Conservation (phyloP, 2,113 vertebrate species). For the Salvelinus alpinus region DNA sequence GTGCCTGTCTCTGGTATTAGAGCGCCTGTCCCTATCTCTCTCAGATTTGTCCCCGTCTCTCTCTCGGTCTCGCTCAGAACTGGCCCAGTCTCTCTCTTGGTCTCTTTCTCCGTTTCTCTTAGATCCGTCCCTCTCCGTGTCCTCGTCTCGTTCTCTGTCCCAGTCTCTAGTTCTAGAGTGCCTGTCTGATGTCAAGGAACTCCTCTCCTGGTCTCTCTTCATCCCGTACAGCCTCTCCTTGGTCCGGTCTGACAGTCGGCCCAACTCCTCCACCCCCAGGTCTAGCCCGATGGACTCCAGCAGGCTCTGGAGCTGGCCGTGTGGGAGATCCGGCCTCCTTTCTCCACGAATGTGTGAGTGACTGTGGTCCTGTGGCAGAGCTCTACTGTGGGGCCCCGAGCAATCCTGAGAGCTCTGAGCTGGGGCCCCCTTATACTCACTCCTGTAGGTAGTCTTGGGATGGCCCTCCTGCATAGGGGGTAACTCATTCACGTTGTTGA, state of each 20-base stretch:
- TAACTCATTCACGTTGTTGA: conserved; percentile 41
- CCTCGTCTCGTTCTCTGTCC: too few relatives aligned
- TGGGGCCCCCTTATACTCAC: neutral
- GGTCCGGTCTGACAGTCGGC: conserved; percentile 45
- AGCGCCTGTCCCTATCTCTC: too few relatives aligned
- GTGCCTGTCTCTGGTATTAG: neutral
- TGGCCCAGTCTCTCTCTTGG: too few relatives aligned
- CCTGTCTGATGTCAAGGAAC: conserved; percentile 15
- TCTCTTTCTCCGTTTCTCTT: too few relatives aligned
- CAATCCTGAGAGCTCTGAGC: neutral
- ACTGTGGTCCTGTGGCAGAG: neutral
- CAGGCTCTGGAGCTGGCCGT: conserved; percentile 49
- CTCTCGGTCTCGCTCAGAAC: too few relatives aligned
- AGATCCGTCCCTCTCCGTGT: too few relatives aligned
- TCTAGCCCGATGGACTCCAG: conserved; percentile 54
- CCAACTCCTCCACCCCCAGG: conserved; percentile 55
- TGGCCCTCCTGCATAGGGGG: neutral
- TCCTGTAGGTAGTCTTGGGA: neutral
- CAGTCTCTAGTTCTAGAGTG: too few relatives aligned
- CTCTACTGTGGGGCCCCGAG: neutral
- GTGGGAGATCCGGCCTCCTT: too few relatives aligned
- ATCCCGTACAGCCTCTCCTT: conserved; percentile 60
- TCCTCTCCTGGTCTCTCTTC: neutral
- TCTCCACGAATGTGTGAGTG: neutral
- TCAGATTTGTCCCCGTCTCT: too few relatives aligned